A percentile compares a stretch with the other conserved stretches of the same genome.
Evolutionary conservation across 1,140 invertebrate species (phyloP).

Genomic region (Octopus bimaculoides): DNA sequence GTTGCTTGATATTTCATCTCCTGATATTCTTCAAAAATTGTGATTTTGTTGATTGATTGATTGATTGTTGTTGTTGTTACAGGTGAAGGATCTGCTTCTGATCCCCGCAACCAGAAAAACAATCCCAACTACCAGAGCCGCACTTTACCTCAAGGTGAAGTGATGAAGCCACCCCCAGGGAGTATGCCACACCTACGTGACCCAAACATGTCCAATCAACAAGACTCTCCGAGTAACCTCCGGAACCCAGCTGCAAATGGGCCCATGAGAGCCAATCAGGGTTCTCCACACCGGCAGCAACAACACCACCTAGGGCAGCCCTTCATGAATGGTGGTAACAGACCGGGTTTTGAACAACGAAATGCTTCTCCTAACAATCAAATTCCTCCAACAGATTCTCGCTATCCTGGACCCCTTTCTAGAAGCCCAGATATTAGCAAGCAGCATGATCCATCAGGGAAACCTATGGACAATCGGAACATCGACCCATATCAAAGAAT

Average conservation of each 20-base stretch:
- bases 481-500: not conserved
- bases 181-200: too few species aligned
- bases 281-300: constrained; percentile 20
- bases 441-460: too few species aligned
- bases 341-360: not conserved
- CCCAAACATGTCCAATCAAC: too few species aligned
- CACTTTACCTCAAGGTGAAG: constrained; percentile 25
- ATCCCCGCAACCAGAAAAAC: not conserved
- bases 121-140: constrained; percentile 6
- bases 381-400: too few species aligned
- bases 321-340: not conserved
- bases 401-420: too few species aligned
- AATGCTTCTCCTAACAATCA: too few species aligned
- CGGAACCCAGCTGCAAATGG: constrained; percentile 41
- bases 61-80: not conserved
- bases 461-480: not conserved
- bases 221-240: constrained; percentile 35
- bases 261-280: constrained; percentile 23
- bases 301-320: not conserved
- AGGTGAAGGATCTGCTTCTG: constrained; percentile 7
- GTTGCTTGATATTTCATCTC: too few species aligned
- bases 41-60: not conserved
- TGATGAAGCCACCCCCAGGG: too few species aligned
- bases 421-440: too few species aligned
- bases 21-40: not conserved